Base-by-base conservation (phyloP, 2,113 vertebrate genomes). In the Blennius ocellaris region DNA sequence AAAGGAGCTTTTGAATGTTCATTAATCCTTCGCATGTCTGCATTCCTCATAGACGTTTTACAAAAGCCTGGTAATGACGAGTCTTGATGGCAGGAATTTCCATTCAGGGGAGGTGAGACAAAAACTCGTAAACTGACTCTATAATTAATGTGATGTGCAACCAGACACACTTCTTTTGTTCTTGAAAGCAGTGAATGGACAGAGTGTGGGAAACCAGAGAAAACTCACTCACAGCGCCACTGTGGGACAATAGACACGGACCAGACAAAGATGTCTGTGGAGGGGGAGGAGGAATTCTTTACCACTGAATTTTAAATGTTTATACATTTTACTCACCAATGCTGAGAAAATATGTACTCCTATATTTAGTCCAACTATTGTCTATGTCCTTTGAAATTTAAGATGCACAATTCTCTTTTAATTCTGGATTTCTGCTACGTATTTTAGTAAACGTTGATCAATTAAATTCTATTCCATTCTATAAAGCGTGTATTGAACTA, bases 91-190 rank as follows among this genome's bases (percentile, higher is more conserved):
- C 79, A 76, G 85, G 86, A 90, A 87, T 87, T 40, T 73, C 82
- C 80, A 87, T 91, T 89, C 64, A 84, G 47, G 50, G 53, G 37
- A 69, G 56, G 47, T 37, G 82, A 77, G 84, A 81, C 77, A 57
- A 69, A 69, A 73, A 63, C 78, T 66, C 53, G 73, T 84, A 84
- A 90, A 87, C 85, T 82, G 86, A 85, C 83, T 88, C 84, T 82
- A 80, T 87, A 82, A 83, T 87, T 84, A 81, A 90, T 90, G 86
- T 76, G 83, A 88, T 83, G 86, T 86, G 73, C 87, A 90, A 88
- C 71, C 83, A 91, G 91, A 91, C 92, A 93, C 92, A 90, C 92
- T 91, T 92, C 89, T 86, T 86, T 92, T 92, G 91, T 92, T 81
- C 76, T 63, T 57, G 67, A 38, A 21, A 6, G 54, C 69, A 9